Percentiles rank a stretch among this genome's conserved stretches.
phyloP scores from a whole-genome alignment of 2,797 vertebrate genomes.

The Enteromius mattozi region DNA sequence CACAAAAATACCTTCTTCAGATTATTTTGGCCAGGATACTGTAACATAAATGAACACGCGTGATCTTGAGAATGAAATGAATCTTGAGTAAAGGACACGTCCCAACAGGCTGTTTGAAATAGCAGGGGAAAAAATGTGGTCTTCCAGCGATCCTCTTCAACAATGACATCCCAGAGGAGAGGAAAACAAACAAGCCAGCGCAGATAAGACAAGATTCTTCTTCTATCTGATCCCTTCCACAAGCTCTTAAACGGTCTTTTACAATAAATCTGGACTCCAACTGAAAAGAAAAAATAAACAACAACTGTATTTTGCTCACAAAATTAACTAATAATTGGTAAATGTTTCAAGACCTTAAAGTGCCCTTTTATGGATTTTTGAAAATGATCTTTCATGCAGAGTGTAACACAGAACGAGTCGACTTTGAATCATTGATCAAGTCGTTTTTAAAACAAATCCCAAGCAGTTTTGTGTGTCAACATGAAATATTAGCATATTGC shows the following conservation, averaged over 20 bases:
- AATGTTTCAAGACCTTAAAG: background rate
- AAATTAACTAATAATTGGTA: background rate
- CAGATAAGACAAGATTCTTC: slow-evolving; percentile 14
- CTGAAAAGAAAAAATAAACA: background rate
- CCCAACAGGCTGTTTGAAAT: background rate
- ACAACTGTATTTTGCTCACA: background rate
- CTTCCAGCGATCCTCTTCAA: background rate
- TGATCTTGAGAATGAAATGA: slow-evolving; percentile 12
- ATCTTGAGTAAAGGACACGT: background rate
- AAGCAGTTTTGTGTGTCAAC: no score
- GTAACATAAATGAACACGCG: background rate
- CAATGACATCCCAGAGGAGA: background rate
- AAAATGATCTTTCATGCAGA: no score
- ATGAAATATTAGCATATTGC: no score
- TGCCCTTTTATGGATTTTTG: no score
- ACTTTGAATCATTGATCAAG: no score
- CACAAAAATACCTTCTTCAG: slow-evolving; percentile 7
- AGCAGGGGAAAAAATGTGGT: background rate
- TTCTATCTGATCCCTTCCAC: background rate
- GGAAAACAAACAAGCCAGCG: slow-evolving; percentile 26
- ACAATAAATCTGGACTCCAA: background rate
- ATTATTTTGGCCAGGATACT: slow-evolving; percentile 1
- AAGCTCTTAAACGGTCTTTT: background rate
- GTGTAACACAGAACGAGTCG: no score
- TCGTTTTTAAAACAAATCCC: no score